Evolutionary conservation across 2,888 invertebrate genomes (phyloP), one percentile per base, ranked within the genome.

Genomic region (Syrista parreyssii): DNA sequence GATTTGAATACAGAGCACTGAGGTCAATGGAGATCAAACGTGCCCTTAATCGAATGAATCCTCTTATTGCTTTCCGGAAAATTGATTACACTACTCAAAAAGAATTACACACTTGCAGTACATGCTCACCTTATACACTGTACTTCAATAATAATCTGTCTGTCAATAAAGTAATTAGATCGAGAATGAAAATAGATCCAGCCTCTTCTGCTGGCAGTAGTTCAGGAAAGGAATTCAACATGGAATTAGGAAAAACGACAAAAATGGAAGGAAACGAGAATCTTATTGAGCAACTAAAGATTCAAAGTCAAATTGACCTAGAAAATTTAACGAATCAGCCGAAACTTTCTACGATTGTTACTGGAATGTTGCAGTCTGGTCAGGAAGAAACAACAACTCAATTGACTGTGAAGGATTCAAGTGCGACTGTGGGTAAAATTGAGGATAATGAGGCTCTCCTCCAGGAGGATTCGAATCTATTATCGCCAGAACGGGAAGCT

Each of bases 71-170:
- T 68, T 34, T 31, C 11, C 55, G 73, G 1, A 76, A 72, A 34
- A n/a, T 71, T 36, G 75, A 74, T 32, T 40, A 69, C 1, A 68
- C 75, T 11, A 75, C 30, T 33, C 73, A 33, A 12, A 79, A 78
- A 68, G 74, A 75, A 23, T 75, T 82, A 31, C 82, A 83, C 75
- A 82, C 83, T 30, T 71, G 75, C 35, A 75, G 75, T 23, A 76
- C 31, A 15, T 23, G n/a, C 32, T 36, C 33, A 4, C 4, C 72
- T 33, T 36, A 40, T 34, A 6, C 23, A 23, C 23, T 55, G 55
- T 23, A 55, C 55, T 9, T 23, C 6, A 23, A 55, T 23, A 55
- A 55, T 23, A 55, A 9, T 9, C 23, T 55, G 55, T 9, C 55
- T 9, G 23, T 55, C 2, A 23, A 55, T 9, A 55, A 9, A 23